Evolutionary conservation across 2,888 invertebrate genomes (phyloP).

Genomic region (Folsomia manolachei): DNA sequence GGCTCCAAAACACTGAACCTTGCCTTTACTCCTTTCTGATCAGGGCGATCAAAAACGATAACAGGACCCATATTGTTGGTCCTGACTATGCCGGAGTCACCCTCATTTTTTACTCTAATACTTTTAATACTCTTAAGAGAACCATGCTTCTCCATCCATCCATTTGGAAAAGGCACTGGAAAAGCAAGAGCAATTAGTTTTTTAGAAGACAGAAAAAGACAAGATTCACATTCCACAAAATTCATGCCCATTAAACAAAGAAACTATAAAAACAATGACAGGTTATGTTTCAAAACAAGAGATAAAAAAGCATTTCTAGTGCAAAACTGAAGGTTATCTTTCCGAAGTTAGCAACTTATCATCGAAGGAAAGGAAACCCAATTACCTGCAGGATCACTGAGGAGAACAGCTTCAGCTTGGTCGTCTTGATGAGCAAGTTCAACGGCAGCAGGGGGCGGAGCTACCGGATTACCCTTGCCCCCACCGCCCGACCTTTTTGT

Average conservation of each 20-base stretch:
- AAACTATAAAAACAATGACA: conserved; percentile 9
- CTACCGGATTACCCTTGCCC: conserved; percentile 18
- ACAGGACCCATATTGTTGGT: conserved; percentile 35
- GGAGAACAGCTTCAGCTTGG: conserved; percentile 33
- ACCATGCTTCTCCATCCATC: conserved; percentile 45
- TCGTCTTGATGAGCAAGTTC: conserved; percentile 20
- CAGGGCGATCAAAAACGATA: conserved; percentile 44
- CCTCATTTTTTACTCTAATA: conserved; percentile 27
- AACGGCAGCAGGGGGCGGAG: not conserved
- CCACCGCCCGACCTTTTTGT: conserved; percentile 26
- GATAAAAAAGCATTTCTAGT: too few species aligned
- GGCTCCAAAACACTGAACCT: conserved; percentile 49
- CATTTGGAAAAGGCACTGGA: conserved; percentile 47
- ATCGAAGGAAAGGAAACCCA: too few species aligned
- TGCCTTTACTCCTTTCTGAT: conserved; percentile 37
- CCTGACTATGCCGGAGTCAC: conserved; percentile 28
- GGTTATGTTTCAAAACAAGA: too few species aligned
- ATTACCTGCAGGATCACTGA: conserved; percentile 48
- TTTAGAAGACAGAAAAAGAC: conserved; percentile 10
- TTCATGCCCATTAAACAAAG: too few species aligned
- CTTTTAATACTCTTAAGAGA: conserved; percentile 20
- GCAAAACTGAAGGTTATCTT: too few species aligned
- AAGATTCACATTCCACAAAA: too few species aligned
- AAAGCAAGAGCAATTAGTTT: conserved; percentile 28
- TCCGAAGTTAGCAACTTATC: too few species aligned